A percentile compares a stretch with the other conserved stretches of the same genome.
phyloP scores from a whole-genome alignment of 92 coral and sea anemone genomes.

The Pocillopora meandrina region DNA sequence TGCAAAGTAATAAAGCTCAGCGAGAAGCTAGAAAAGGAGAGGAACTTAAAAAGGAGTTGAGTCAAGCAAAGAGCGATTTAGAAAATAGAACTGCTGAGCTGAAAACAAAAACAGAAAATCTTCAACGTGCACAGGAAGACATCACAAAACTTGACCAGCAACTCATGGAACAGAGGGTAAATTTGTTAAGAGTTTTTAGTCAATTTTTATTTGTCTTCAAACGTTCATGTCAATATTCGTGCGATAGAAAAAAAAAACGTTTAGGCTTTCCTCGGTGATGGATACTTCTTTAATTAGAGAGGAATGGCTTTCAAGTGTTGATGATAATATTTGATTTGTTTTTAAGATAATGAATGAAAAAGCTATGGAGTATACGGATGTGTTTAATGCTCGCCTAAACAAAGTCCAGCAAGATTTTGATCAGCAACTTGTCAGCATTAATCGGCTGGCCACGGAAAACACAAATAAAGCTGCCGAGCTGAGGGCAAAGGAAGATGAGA shows the following conservation, averaged over 20 bases:
- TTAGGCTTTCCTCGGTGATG: too few species aligned
- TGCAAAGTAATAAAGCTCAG: too few species aligned
- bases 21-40: conserved; percentile 94
- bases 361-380: conserved; percentile 95
- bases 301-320: neutral
- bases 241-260: too few species aligned
- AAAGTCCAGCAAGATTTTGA: conserved; percentile 97
- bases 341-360: conserved; percentile 88
- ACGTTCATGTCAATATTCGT: too few species aligned
- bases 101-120: conserved; percentile 83
- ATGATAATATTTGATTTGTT: neutral
- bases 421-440: conserved; percentile 91
- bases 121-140: conserved; percentile 78
- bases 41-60: conserved; percentile 65
- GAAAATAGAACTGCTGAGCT: too few species aligned
- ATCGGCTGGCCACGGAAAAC: conserved; percentile 95
- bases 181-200: neutral
- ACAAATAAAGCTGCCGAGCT: conserved; percentile 94
- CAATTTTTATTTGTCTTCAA: too few species aligned
- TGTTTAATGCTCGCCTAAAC: conserved; percentile 89
- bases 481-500: conserved; percentile 96
- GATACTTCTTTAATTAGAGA: too few species aligned
- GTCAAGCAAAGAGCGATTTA: too few species aligned
- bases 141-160: conserved; percentile 90
- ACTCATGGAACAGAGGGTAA: conserved; percentile 93